Evolutionary conservation across 2,797 vertebrate genomes (phyloP), one percentile per base, ranked within the genome.

Genomic region (Chromobotia macracanthus): DNA sequence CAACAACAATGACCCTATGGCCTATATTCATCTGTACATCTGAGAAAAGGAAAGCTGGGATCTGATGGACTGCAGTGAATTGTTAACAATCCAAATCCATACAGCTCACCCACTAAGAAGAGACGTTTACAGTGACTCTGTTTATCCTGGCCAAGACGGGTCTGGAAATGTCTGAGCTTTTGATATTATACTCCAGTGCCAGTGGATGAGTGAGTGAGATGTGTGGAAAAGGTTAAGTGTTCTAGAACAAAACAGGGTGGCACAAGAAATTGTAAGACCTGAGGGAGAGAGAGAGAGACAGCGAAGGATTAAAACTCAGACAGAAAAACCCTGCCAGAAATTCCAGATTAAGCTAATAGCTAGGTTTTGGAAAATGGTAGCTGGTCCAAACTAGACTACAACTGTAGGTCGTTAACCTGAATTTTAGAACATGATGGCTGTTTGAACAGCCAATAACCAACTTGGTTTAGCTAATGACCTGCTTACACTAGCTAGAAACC

Each of bases 361-460:
- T 7, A 38, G 8, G 5, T 38, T 38, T 38, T 38, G 5, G 35
- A 38, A n/a, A n/a, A n/a, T n/a, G n/a, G n/a, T n/a, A n/a, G n/a
- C n/a, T n/a, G n/a, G n/a, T n/a, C n/a, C n/a, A n/a, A n/a, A n/a
- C n/a, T n/a, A n/a, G n/a, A n/a, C n/a, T n/a, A n/a, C n/a, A n/a
- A n/a, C n/a, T n/a, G n/a, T n/a, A n/a, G n/a, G n/a, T n/a, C n/a
- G n/a, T n/a, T n/a, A n/a, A n/a, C n/a, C n/a, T n/a, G n/a, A n/a
- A n/a, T n/a, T 31, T 31, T 31, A 31, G 31, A 31, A 31, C 31
- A 31, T 31, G 31, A 5, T 31, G 31, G 31, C 31, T 31, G 31
- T 3, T 31, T 31, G 31, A 31, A 31, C 66, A 72, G 80, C 77
- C 75, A 82, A 77, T 70, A 73, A 82, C 60, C 72, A 81, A 53